Evolutionary conservation across 1,140 invertebrate species (phyloP).

Genomic region (Zaprionus africanus): DNA sequence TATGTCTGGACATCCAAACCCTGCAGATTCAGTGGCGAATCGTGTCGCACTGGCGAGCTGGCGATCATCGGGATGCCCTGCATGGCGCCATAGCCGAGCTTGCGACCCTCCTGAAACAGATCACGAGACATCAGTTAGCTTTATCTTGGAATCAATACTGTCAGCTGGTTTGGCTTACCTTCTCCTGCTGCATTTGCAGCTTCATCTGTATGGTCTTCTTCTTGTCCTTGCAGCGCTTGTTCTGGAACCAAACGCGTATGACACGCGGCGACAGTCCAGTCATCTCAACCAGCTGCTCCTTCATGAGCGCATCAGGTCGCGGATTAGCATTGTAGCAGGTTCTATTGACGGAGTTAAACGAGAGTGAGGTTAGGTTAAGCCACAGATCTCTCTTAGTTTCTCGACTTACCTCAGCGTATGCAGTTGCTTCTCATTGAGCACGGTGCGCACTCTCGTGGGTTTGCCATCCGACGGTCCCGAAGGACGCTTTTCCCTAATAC

Average conservation of each 20-base stretch:
- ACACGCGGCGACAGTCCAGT: slow-evolving; percentile 97
- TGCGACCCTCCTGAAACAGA: slow-evolving; percentile 92
- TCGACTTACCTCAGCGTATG: slow-evolving; percentile 93
- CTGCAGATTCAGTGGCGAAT: slow-evolving; percentile 93
- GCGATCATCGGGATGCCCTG: slow-evolving; percentile 99
- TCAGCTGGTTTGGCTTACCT: slow-evolving; percentile 89
- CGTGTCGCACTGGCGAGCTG: slow-evolving; percentile 96
- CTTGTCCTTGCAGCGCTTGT: slow-evolving; percentile 99
- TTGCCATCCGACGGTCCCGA: slow-evolving; percentile 93
- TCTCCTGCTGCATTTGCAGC: slow-evolving; percentile 98
- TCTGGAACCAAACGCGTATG: slow-evolving; percentile 99
- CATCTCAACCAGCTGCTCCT: slow-evolving; percentile 99
- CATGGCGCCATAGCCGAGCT: slow-evolving; percentile 95
- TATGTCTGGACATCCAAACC: slow-evolving; percentile 97
- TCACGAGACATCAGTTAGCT: background rate
- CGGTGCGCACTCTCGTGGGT: slow-evolving; percentile 97
- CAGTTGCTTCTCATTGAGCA: slow-evolving; percentile 99
- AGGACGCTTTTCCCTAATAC: slow-evolving; percentile 87
- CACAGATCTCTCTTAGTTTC: too few relatives aligned
- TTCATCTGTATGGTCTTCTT: slow-evolving; percentile 98
- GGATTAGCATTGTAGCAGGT: slow-evolving; percentile 99
- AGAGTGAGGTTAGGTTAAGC: background rate
- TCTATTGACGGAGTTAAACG: slow-evolving; percentile 71
- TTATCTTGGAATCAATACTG: background rate
- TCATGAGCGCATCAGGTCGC: slow-evolving; percentile 99